Evolutionary conservation across 2,888 invertebrate species (phyloP).

Genomic region (Polyploca ridens): DNA sequence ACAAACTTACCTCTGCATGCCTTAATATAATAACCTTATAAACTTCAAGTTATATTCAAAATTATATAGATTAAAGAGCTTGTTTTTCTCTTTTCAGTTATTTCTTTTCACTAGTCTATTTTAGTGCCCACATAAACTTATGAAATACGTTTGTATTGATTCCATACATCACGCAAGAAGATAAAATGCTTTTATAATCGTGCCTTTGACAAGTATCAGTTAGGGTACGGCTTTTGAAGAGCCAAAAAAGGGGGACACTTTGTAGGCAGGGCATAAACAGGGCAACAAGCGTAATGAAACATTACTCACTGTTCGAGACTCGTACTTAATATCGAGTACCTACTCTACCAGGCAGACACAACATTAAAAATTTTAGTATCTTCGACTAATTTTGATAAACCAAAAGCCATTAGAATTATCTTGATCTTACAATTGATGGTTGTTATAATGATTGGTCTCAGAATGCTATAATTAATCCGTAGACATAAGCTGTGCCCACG

Average conservation of each 20-base stretch:
- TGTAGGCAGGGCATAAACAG: background rate
- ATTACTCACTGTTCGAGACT: background rate
- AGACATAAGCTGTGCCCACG: background rate
- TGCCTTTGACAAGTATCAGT: too few species aligned
- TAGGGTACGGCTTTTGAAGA: background rate
- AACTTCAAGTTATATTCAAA: too few species aligned
- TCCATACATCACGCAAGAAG: background rate
- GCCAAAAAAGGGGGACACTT: background rate
- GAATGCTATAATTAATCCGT: conserved; percentile 1
- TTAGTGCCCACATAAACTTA: too few species aligned
- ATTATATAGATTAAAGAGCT: too few species aligned
- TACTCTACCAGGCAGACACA: background rate
- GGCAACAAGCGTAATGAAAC: background rate
- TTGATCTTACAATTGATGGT: background rate
- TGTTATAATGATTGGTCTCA: background rate
- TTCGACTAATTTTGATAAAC: background rate
- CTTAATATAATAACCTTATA: too few species aligned
- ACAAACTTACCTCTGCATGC: too few species aligned
- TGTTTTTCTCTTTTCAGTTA: too few species aligned
- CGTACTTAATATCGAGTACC: too few species aligned
- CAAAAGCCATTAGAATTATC: background rate
- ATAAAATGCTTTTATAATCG: background rate
- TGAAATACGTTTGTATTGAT: background rate
- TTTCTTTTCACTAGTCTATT: too few species aligned
- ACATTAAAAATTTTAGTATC: background rate